Conservation (phyloP, 2,113 vertebrate species). For the Pipa parva region DNA sequence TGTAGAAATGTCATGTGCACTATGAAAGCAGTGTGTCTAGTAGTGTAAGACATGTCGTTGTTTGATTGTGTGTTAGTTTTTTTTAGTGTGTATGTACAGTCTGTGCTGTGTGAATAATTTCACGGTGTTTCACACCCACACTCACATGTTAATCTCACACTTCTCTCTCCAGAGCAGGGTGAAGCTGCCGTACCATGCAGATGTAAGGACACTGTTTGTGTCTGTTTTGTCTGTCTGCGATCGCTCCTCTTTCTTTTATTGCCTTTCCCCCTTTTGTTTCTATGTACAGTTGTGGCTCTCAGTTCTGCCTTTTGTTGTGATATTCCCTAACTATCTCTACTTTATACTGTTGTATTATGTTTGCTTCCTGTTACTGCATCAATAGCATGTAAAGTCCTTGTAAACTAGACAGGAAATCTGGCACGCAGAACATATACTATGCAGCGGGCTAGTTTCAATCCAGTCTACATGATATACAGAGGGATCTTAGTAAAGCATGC, state of each 20-base stretch:
- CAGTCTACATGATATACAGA: too few species aligned
- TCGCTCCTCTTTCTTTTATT: constrained; percentile 25
- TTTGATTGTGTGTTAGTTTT: not conserved
- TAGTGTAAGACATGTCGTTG: not conserved
- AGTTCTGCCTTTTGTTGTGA: constrained; percentile 34
- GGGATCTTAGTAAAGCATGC: too few species aligned
- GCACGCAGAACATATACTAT: not conserved
- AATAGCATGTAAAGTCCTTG: not conserved
- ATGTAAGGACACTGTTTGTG: constrained; percentile 66
- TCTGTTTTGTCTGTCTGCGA: constrained; percentile 48
- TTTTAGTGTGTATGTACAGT: not conserved
- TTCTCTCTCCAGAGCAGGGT: constrained; percentile 75
- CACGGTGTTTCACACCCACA: constrained; percentile 21
- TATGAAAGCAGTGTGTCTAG: not conserved
- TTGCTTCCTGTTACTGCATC: not conserved
- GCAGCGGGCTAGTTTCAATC: not conserved
- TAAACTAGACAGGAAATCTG: not conserved
- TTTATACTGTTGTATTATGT: not conserved
- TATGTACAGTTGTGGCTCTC: constrained; percentile 56
- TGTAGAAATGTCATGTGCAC: not conserved
- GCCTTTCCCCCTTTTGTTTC: constrained; percentile 44
- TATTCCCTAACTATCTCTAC: constrained; percentile 6
- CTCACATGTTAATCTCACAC: constrained; percentile 32
- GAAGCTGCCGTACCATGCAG: constrained; percentile 74
- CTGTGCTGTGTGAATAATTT: not conserved